Percentiles rank a stretch among this genome's conserved stretches.
These are phyloP conservation scores for Ctenoplectra terminalis DNA, from an alignment of 1,140 invertebrate species.

Conservation along the genomic window DNA sequence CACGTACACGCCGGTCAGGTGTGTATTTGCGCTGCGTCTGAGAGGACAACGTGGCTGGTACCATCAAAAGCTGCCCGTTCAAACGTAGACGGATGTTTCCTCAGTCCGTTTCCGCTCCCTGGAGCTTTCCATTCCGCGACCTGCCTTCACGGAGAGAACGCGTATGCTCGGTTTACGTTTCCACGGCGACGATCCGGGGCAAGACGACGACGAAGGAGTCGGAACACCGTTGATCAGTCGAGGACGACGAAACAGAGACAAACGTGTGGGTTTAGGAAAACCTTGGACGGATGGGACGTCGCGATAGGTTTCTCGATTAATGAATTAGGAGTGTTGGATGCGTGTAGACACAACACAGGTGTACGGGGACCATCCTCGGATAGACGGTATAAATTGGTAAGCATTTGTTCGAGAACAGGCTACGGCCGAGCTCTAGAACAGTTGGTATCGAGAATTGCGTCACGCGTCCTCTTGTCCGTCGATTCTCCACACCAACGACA, in stretches of 20 bases:
- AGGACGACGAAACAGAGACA: not conserved
- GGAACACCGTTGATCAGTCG: not conserved
- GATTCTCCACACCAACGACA: slow-evolving; percentile 26
- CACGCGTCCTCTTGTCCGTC: not conserved
- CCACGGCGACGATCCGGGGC: slow-evolving; percentile 42
- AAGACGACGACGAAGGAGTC: not conserved
- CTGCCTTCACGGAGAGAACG: not conserved
- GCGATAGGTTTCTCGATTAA: slow-evolving; percentile 49
- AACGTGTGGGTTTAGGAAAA: not conserved
- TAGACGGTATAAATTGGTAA: slow-evolving; percentile 63
- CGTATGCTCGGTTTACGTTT: slow-evolving; percentile 47
- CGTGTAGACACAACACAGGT: slow-evolving; percentile 50
- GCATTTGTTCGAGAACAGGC: slow-evolving; percentile 8
- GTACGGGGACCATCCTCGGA: slow-evolving; percentile 19
- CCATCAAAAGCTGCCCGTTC: slow-evolving; percentile 34
- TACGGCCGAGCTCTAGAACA: not conserved
- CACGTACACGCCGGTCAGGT: slow-evolving; percentile 16
- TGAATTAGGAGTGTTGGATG: slow-evolving; percentile 37
- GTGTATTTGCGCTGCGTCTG: slow-evolving; percentile 37
- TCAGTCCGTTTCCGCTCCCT: not conserved
- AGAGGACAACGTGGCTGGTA: slow-evolving; percentile 11
- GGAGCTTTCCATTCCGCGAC: not conserved
- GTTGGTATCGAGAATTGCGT: slow-evolving; percentile 2
- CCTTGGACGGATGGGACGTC: not conserved
- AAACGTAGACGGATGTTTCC: slow-evolving; percentile 34